Conservation (phyloP, 2,797 vertebrate species). For the Malacoctenus gilli region DNA sequence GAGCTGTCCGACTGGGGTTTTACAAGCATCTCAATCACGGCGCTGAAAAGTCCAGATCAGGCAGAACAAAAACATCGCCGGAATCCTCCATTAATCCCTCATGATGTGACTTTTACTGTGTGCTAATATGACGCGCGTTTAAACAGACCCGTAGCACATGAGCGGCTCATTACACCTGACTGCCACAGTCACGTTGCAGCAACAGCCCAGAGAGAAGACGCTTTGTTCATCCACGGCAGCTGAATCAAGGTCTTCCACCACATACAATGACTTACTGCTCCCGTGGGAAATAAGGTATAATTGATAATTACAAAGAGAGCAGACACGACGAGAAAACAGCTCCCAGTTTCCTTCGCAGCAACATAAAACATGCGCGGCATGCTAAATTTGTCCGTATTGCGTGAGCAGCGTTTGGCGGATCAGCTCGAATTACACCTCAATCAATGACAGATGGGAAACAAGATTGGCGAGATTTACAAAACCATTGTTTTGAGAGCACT, state of each 20-base stretch:
- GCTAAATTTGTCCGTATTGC: conserved; percentile 64
- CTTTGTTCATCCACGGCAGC: conserved; percentile 44
- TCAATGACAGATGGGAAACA: conserved; percentile 65
- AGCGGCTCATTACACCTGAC: conserved; percentile 5
- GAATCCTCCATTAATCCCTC: neutral
- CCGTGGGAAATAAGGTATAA: conserved; percentile 72
- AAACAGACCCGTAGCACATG: conserved; percentile 2
- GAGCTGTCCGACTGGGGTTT: conserved; percentile 41
- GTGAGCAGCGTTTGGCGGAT: conserved; percentile 50
- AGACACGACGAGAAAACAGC: conserved; percentile 48
- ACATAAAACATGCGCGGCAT: conserved; percentile 61
- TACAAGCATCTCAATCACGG: conserved; percentile 23
- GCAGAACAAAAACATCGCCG: neutral
- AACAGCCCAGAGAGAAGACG: conserved; percentile 20
- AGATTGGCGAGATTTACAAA: conserved; percentile 64
- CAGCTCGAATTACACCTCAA: conserved; percentile 56
- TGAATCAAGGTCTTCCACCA: conserved; percentile 49
- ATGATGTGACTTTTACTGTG: neutral
- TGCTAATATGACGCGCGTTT: conserved; percentile 5
- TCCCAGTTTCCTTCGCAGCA: conserved; percentile 49
- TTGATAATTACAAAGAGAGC: conserved; percentile 75
- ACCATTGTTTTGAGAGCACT: conserved; percentile 55
- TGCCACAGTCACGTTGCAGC: conserved; percentile 28
- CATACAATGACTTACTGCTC: conserved; percentile 67
- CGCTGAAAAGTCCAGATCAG: neutral